phyloP scores from a whole-genome alignment of 2,888 invertebrate species.

The Diarsia brunnea region DNA sequence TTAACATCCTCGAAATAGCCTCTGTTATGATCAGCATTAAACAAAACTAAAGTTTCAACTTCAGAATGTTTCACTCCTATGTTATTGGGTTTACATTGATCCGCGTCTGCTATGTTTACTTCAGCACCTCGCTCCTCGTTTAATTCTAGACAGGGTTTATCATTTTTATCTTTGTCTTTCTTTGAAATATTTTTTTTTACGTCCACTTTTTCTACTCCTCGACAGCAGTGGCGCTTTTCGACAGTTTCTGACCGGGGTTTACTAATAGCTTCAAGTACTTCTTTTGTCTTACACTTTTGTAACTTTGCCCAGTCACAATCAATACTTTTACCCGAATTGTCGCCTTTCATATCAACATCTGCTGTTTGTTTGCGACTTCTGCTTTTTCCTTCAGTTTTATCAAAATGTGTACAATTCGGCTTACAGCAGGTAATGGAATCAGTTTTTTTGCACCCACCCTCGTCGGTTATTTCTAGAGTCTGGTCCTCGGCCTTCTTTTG shows the following conservation, averaged over 20 bases:
- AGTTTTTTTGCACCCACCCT: conserved; percentile 59
- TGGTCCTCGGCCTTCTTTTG: conserved; percentile 22
- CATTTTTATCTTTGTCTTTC: background rate
- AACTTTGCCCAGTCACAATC: background rate
- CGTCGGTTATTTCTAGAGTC: background rate
- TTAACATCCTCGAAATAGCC: conserved; percentile 19
- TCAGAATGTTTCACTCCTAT: conserved; percentile 4
- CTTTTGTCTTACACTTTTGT: background rate
- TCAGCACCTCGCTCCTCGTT: background rate
- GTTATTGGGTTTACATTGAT: too few relatives aligned
- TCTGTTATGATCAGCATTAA: conserved; percentile 41
- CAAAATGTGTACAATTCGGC: conserved; percentile 1
- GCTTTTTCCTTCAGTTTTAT: conserved; percentile 1
- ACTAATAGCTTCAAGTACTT: background rate
- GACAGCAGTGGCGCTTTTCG: background rate
- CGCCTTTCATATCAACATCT: background rate
- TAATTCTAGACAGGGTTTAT: background rate
- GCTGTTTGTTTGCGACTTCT: background rate
- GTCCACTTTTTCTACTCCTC: background rate
- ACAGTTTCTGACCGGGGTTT: background rate
- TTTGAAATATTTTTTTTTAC: too few relatives aligned
- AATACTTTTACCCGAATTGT: background rate
- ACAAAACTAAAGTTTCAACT: conserved; percentile 49
- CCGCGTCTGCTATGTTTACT: background rate
- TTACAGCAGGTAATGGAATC: conserved; percentile 18